These are phyloP conservation scores for Junonia oenone DNA, from an alignment of 2,888 invertebrate species.

Conservation along the genomic window DNA sequence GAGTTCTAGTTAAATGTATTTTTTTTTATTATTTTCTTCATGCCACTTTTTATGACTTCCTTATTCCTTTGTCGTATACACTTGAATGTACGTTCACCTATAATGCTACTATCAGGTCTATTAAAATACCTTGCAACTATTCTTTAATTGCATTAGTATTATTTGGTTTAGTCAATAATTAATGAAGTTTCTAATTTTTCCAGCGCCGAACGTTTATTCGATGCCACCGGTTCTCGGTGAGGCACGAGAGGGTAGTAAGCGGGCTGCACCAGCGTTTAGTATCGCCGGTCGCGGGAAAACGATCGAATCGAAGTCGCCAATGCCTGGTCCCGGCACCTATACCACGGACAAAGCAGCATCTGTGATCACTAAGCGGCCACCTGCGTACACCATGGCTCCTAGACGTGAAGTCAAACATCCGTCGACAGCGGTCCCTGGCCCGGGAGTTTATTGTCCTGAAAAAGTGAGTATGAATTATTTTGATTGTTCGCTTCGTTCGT, in stretches of 20 bases:
- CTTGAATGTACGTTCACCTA: too few relatives aligned
- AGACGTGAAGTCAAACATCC: conserved; percentile 59
- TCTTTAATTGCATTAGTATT: too few relatives aligned
- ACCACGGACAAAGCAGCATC: conserved; percentile 79
- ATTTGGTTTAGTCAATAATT: too few relatives aligned
- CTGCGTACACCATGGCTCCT: conserved; percentile 92
- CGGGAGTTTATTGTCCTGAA: conserved; percentile 84
- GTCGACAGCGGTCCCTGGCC: conserved; percentile 71
- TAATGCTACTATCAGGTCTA: background rate
- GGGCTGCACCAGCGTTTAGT: conserved; percentile 92
- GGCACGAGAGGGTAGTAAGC: conserved; percentile 72
- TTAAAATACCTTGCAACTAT: background rate
- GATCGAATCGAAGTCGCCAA: conserved; percentile 52
- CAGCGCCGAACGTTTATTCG: conserved; percentile 94
- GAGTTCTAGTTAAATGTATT: too few relatives aligned
- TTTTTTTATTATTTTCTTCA: too few relatives aligned
- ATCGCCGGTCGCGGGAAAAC: conserved; percentile 90
- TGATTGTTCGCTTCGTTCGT: too few relatives aligned
- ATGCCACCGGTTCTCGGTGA: conserved; percentile 88
- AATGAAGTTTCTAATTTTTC: too few relatives aligned
- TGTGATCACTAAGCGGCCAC: conserved; percentile 77
- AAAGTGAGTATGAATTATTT: conserved; percentile 58
- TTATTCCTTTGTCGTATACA: too few relatives aligned
- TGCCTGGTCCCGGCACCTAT: conserved; percentile 91
- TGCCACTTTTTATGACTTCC: too few relatives aligned